Evolutionary conservation across 1,140 invertebrate species (phyloP), one percentile per base, ranked within the genome.

Genomic region (Drosophila funebris): DNA sequence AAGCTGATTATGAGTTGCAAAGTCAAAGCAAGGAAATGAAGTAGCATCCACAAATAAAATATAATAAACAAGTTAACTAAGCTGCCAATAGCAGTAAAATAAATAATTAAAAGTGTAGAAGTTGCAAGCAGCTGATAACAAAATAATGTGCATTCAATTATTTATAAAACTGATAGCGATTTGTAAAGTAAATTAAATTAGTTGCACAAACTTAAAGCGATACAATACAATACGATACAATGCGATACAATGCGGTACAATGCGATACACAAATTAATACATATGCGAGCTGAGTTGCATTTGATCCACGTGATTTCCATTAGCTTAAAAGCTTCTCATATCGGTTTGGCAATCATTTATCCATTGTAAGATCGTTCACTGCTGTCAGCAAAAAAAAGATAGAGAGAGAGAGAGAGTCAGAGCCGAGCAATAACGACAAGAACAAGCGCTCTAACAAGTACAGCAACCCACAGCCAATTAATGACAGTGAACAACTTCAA

Each of bases 381-480:
- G 44, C 62, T 66, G 69, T 66, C 69, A 67, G 22, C 24, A 39
- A 37, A 52, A 67, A 29, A 43, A 6, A 57, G 6, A 43, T n/a
- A 29, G 7, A 11, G n/a, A 43, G 7, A 50, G 37, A 41, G 4
- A 41, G 3, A 31, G 2, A 48, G 22, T 1, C 13, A 31, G 22
- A 16, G 3, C 22, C 3, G 39, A 11, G n/a, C 14, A 20, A 20
- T 0, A 31, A 5, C 4, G 41, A 18, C 37, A 46, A 63, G 43
- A 62, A 39, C 68, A 50, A 50, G 3, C 18, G 6, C 7, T 27
- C 18, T 31, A 50, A 31, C 44, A 57, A 56, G 57, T 63, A 70
- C 60, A 68, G 73, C 50, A 74, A 54, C 52, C 75, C 76, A 76
- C 71, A 84, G 80, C 80, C 79, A 83, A 83, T 83, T 83, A 83